Evolutionary conservation across 2,888 invertebrate genomes (phyloP), one percentile per base, ranked within the genome.

Genomic region (Caenorhabditis zanzibari): DNA sequence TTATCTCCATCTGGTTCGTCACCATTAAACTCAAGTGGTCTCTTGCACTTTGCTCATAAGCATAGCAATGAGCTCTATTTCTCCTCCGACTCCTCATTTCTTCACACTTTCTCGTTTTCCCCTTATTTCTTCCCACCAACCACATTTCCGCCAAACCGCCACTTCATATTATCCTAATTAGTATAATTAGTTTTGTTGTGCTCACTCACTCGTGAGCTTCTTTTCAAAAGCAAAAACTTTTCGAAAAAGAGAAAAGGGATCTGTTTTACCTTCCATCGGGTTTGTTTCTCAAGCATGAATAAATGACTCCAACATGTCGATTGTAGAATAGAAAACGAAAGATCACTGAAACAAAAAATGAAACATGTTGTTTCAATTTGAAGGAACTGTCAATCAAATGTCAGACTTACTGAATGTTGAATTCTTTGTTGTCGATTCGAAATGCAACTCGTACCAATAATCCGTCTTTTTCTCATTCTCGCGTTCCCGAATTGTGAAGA

Each of bases 271-370:
- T 73, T 79, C 86, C 88, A 61, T 88, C 85, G n/a, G 64, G 73
- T 22, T 81, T 77, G 68, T 88, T 82, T 47, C 81, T 63, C 56
- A 86, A 74, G 59, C 89, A 89, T 7, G 88, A 88, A 64, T 89
- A 89, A 32, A 87, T 73, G 22, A 88, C 89, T 24, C 86, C 89
- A 64, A 88, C 86, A 69, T 89, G 82, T 41, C 84, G 79, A 77
- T 89, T 89, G 86, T 86, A 89, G 85, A 89, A 89, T 44, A 89
- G 80, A 64, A 89, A 88, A 12, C 88, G 89, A 81, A 89, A 84
- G 22, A 86, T 82, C 82, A 89, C 88, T 88, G 79, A 73, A 82
- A 77, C 19, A 64, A 64, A 64, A 47, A 4, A 47, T 7, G 54
- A 58, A 73, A 74, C 61, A 82, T 64, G 28, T 47, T 41, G 47